Conservation (phyloP, 2,113 vertebrate genomes). For the Pagrus major region DNA sequence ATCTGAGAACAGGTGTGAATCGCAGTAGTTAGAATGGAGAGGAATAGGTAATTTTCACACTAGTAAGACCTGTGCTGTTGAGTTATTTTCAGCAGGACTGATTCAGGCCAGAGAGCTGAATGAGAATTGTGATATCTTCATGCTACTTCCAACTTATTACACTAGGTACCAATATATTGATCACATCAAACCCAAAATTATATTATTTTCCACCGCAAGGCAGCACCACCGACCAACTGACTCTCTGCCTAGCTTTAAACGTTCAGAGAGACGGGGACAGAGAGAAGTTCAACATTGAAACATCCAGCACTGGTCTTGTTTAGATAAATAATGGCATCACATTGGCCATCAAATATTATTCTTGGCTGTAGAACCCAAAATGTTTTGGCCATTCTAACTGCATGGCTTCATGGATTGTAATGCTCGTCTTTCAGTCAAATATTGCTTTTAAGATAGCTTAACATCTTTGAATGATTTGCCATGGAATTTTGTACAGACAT, state of each 20-base stretch:
- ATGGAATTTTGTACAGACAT: not conserved
- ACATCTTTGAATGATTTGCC: not conserved
- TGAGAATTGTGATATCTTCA: not conserved
- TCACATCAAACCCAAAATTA: not conserved
- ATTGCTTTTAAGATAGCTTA: not conserved
- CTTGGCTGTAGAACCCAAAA: not conserved
- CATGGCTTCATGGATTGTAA: too few relatives aligned
- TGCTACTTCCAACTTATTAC: not conserved
- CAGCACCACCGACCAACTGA: not conserved
- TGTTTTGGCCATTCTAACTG: not conserved
- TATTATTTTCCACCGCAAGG: not conserved
- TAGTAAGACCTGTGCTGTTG: not conserved
- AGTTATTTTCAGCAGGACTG: not conserved
- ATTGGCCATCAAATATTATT: not conserved
- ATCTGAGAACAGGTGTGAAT: conserved; percentile 11
- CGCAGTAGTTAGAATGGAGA: conserved; percentile 3
- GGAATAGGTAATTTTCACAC: conserved; percentile 39
- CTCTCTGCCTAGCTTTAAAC: not conserved
- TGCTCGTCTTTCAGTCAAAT: not conserved
- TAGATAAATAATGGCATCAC: not conserved
- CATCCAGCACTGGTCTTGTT: not conserved
- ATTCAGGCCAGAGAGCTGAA: not conserved
- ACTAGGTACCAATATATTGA: not conserved
- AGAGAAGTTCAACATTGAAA: not conserved
- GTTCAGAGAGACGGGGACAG: not conserved